Conservation (phyloP, 1,140 invertebrate species). For the Trachelipus rathkii region DNA sequence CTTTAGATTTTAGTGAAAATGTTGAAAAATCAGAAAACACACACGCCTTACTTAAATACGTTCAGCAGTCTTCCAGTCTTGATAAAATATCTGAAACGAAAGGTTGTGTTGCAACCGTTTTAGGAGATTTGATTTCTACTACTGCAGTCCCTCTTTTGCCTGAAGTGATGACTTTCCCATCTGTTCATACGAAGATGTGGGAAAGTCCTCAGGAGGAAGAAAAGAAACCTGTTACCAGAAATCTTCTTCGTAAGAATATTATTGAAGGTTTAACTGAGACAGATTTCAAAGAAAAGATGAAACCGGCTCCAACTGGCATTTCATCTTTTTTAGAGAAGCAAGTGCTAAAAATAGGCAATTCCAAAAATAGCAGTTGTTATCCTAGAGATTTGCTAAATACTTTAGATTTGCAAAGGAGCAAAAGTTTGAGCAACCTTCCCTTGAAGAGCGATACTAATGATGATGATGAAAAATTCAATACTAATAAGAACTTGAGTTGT, state of each 20-base stretch:
- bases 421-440: not conserved
- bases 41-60: conserved; percentile 3
- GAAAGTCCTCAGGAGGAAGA: not conserved
- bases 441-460: not conserved
- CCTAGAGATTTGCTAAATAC: not conserved
- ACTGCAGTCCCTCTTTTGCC: not conserved
- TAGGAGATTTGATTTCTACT: not conserved
- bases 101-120: not conserved
- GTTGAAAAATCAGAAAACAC: not conserved
- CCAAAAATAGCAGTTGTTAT: no score
- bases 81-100: not conserved
- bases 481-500: not conserved
- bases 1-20: no score
- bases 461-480: not conserved
- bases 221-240: not conserved
- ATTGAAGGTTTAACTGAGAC: not conserved
- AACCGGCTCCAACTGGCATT: no score
- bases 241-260: not conserved
- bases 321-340: no score
- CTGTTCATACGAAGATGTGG: not conserved
- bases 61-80: conserved; percentile 1
- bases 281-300: not conserved
- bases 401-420: not conserved
- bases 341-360: no score
- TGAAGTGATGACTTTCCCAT: not conserved